Conservation (phyloP, 2,888 invertebrate species). For the Acleris literana region DNA sequence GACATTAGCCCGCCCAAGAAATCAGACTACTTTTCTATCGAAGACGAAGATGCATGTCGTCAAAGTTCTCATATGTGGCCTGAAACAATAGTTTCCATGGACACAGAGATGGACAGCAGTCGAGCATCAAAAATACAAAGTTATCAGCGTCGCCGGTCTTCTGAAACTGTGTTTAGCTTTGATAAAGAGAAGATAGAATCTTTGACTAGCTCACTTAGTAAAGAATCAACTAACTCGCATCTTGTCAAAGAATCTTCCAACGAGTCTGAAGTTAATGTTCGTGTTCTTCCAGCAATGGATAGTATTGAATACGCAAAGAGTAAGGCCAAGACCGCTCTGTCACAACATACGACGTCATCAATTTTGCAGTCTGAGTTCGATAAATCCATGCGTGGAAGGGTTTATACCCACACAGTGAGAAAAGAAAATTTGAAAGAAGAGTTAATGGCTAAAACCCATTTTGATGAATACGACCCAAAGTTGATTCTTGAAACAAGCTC, state of each 20-base stretch:
- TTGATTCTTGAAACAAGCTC: constrained; percentile 81
- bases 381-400: constrained; percentile 76
- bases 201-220: constrained; percentile 83
- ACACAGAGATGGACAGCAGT: constrained; percentile 77
- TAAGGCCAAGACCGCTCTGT: constrained; percentile 74
- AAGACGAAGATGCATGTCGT: constrained; percentile 80
- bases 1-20: constrained; percentile 67
- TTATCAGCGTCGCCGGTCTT: constrained; percentile 86
- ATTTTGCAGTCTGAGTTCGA: constrained; percentile 86
- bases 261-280: constrained; percentile 78
- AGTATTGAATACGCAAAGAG: constrained; percentile 83
- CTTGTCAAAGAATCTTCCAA: constrained; percentile 79
- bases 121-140: constrained; percentile 74
- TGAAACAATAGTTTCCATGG: constrained; percentile 78
- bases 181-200: constrained; percentile 90
- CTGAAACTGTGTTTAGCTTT: constrained; percentile 89
- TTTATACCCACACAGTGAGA: constrained; percentile 71
- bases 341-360: constrained; percentile 75
- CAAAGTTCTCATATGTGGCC: constrained; percentile 82
- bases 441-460: constrained; percentile 86
- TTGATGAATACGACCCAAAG: constrained; percentile 89
- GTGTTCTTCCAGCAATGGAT: constrained; percentile 79
- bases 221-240: constrained; percentile 62
- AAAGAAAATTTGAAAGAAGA: constrained; percentile 85
- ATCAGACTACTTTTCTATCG: constrained; percentile 76